These are phyloP conservation scores for Xestia xanthographa DNA, from an alignment of 2,888 invertebrate species.

Conservation along the genomic window DNA sequence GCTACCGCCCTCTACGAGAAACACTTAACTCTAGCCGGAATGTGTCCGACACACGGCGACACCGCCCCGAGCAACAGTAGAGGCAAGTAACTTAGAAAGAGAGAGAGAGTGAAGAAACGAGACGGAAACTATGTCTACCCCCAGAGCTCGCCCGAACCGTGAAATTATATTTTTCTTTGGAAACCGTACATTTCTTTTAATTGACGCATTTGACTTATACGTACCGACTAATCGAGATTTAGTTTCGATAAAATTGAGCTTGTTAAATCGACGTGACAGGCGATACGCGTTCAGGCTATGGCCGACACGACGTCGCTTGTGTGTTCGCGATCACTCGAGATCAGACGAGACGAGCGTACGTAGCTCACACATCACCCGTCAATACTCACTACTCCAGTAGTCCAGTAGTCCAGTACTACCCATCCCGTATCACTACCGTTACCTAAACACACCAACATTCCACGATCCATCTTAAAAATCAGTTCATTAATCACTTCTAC, in stretches of 20 bases:
- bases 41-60: conserved; percentile 57
- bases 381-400: conserved; percentile 16
- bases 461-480: conserved; percentile 40
- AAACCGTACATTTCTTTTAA: conserved; percentile 74
- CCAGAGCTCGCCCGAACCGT: conserved; percentile 73
- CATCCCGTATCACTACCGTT: conserved; percentile 37
- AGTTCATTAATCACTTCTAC: conserved; percentile 45
- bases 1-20: conserved; percentile 35
- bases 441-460: conserved; percentile 28
- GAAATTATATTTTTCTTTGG: conserved; percentile 68
- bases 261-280: conserved; percentile 86
- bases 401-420: too few relatives aligned
- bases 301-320: conserved; percentile 73
- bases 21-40: conserved; percentile 49
- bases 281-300: conserved; percentile 75
- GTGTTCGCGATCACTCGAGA: conserved; percentile 70
- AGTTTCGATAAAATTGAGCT: conserved; percentile 88
- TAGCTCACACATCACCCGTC: conserved; percentile 26
- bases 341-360: conserved; percentile 18
- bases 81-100: conserved; percentile 70
- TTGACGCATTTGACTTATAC: conserved; percentile 88
- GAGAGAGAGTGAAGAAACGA: conserved; percentile 67
- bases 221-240: conserved; percentile 85
- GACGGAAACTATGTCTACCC: conserved; percentile 72
- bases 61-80: conserved; percentile 62